Percentiles rank a stretch among this genome's conserved stretches.
phyloP scores from a whole-genome alignment of 2,797 vertebrate species.

The Xerus rutilus region DNA sequence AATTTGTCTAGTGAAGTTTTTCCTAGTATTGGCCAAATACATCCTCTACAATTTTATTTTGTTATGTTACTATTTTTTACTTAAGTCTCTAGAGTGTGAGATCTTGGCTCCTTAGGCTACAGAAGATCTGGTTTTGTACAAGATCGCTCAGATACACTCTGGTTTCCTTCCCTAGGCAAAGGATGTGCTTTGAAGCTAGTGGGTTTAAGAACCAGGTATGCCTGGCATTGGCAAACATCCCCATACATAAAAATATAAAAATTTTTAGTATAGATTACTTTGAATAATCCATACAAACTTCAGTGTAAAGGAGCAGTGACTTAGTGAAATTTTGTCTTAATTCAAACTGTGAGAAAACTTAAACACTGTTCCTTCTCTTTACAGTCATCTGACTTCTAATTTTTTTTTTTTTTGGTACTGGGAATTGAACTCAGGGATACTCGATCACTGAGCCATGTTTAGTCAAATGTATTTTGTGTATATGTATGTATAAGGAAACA shows the following conservation, averaged over 20 bases:
- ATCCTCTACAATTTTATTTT: neutral
- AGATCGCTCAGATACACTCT: neutral
- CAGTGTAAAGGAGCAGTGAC: neutral
- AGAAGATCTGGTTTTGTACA: neutral
- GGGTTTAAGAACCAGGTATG: neutral
- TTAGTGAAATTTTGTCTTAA: neutral
- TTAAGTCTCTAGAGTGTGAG: neutral
- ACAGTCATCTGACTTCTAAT: neutral
- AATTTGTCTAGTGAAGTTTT: neutral
- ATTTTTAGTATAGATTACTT: neutral
- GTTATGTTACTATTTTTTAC: neutral
- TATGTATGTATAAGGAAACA: accelerated
- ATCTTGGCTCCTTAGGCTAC: neutral
- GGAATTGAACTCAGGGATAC: no score
- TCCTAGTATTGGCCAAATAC: neutral
- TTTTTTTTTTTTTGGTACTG: no score
- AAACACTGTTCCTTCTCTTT: neutral
- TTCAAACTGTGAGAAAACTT: neutral
- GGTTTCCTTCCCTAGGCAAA: neutral
- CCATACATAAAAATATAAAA: neutral
- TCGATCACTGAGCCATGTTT: neutral
- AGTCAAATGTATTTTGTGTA: neutral
- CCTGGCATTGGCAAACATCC: neutral
- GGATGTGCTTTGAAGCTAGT: neutral
- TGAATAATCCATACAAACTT: neutral